Conservation (phyloP, 1,140 invertebrate genomes). For the Pissodes strobi region DNA sequence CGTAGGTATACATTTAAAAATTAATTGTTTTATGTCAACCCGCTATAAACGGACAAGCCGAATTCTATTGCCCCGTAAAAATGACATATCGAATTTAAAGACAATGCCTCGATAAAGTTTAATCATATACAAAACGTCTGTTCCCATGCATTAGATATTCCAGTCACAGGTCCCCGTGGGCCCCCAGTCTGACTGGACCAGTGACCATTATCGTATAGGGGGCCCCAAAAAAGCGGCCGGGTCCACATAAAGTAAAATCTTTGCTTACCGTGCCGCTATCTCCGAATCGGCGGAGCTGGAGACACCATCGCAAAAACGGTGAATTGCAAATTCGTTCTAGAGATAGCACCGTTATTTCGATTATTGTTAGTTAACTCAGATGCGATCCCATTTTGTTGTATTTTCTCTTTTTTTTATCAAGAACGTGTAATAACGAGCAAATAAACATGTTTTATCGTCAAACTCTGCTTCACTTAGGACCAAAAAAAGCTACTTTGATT, state of each 20-base stretch:
- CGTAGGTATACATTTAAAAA: too few species aligned
- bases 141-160: conserved; percentile 22
- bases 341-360: conserved; percentile 10
- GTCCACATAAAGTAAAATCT: conserved; percentile 19
- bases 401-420: too few species aligned
- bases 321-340: conserved; percentile 8
- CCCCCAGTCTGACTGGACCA: conserved; percentile 9
- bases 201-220: conserved; percentile 11
- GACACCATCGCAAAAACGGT: conserved; percentile 3
- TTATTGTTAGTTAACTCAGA: too few species aligned
- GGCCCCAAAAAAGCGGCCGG: conserved; percentile 15
- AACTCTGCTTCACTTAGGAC: too few species aligned
- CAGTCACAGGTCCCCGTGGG: conserved; percentile 7
- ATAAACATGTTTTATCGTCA: too few species aligned
- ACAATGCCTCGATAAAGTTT: conserved; percentile 10
- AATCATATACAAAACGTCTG: not conserved
- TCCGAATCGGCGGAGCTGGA: conserved; percentile 2
- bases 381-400: too few species aligned
- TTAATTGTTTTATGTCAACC: too few species aligned
- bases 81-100: not conserved
- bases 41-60: not conserved
- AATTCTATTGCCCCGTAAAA: not conserved
- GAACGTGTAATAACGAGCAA: too few species aligned
- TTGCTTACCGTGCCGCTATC: conserved; percentile 17
- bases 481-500: too few species aligned